Conservation (phyloP, 2,888 invertebrate genomes). For the Epinotia nisella region DNA sequence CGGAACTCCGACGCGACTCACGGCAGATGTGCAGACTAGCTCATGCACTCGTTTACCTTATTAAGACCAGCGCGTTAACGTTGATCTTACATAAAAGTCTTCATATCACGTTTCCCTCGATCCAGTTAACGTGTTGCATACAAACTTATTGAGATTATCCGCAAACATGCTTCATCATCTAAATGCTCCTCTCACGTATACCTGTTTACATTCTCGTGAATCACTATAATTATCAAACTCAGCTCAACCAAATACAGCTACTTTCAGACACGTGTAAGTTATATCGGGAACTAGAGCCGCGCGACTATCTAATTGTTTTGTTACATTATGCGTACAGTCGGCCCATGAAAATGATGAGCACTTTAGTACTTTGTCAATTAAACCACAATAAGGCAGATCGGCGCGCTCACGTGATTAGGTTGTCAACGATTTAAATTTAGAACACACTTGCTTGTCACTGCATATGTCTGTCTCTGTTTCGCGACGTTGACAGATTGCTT, state of each 20-base stretch:
- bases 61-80: constrained; percentile 1
- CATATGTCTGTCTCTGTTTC: too few relatives aligned
- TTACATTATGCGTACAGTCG: constrained; percentile 2
- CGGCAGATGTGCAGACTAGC: constrained; percentile 48
- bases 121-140: neutral
- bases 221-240: constrained; percentile 50
- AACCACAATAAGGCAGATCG: too few relatives aligned
- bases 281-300: constrained; percentile 25
- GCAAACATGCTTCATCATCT: constrained; percentile 25
- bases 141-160: constrained; percentile 10
- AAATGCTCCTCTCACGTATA: constrained; percentile 7
- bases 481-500: too few relatives aligned
- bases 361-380: too few relatives aligned
- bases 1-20: constrained; percentile 55
- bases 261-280: constrained; percentile 44
- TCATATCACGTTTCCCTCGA: neutral
- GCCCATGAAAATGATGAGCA: too few relatives aligned
- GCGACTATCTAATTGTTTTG: constrained; percentile 29
- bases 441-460: too few relatives aligned
- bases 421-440: too few relatives aligned
- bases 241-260: constrained; percentile 55
- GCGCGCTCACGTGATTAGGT: too few relatives aligned
- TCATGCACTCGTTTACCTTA: constrained; percentile 30
- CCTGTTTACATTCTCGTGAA: constrained; percentile 25
- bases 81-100: constrained; percentile 1